A percentile compares a stretch with the other conserved stretches of the same genome.
Evolutionary conservation across 2,113 vertebrate genomes (phyloP).

Genomic region (Chauna torquata): DNA sequence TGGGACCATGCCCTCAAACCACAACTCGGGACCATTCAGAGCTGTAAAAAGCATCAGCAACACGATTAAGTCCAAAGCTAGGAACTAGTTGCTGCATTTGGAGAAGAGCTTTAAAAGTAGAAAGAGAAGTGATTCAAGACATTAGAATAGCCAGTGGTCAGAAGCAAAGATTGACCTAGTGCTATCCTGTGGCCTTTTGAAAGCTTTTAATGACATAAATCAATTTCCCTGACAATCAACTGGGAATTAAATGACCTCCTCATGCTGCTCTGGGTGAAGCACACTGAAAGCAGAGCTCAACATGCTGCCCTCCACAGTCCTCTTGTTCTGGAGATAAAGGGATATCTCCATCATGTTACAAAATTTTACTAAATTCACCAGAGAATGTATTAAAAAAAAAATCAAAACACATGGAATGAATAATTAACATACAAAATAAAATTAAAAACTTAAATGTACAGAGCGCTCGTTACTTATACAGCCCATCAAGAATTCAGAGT

Average conservation of each 20-base stretch:
- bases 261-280: neutral
- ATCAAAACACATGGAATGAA: neutral
- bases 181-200: neutral
- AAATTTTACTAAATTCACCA: neutral
- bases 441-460: neutral
- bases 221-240: neutral
- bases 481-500: neutral
- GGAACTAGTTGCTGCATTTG: neutral
- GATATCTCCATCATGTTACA: neutral
- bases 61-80: neutral
- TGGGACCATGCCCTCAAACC: neutral
- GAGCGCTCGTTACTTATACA: constrained; percentile 1
- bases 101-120: neutral
- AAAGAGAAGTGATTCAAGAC: neutral
- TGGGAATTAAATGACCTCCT: neutral
- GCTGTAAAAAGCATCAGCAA: neutral
- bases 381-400: neutral
- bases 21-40: neutral
- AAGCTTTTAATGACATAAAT: constrained; percentile 4
- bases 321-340: neutral
- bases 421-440: neutral
- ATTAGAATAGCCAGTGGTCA: neutral
- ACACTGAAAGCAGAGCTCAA: neutral
- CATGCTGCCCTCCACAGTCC: neutral
- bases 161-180: neutral